These are phyloP conservation scores for Pissodes strobi DNA, from an alignment of 1,140 invertebrate genomes.

Conservation along the genomic window DNA sequence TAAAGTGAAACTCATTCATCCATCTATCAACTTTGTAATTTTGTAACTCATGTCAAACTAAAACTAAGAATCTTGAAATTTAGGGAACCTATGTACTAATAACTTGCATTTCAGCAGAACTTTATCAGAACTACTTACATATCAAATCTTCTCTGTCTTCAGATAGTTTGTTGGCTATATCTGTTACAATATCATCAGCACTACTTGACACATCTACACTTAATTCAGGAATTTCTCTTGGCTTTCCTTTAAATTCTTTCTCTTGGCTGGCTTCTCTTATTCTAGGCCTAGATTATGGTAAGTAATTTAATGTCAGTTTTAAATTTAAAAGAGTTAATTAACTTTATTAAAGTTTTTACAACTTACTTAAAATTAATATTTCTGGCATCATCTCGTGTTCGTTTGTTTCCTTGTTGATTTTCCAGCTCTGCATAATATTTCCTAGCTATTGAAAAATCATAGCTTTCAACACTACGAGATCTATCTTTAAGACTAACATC, in stretches of 20 bases:
- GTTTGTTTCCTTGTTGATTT: constrained; percentile 59
- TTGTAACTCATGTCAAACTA: too few species aligned
- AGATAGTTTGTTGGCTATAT: constrained; percentile 70
- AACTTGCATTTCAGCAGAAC: too few species aligned
- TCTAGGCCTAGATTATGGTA: constrained; percentile 57
- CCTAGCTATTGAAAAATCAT: constrained; percentile 56
- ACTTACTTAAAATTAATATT: constrained; percentile 59
- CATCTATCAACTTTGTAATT: too few species aligned
- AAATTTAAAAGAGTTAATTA: too few species aligned
- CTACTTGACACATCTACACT: constrained; percentile 58
- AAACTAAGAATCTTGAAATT: too few species aligned
- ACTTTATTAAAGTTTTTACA: not conserved
- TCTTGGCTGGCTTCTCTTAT: constrained; percentile 42
- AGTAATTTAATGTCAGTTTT: not conserved
- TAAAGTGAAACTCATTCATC: too few species aligned
- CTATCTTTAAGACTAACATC: constrained; percentile 62
- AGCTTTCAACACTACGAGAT: constrained; percentile 65
- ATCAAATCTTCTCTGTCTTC: constrained; percentile 74
- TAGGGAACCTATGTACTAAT: too few species aligned
- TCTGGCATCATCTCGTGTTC: constrained; percentile 62
- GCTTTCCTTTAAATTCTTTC: constrained; percentile 56
- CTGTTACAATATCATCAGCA: constrained; percentile 65
- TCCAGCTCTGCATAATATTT: constrained; percentile 40
- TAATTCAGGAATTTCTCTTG: constrained; percentile 62
- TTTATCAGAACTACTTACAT: constrained; percentile 59